Evolutionary conservation across 2,888 invertebrate genomes (phyloP).

Genomic region (Lepetodrilus schrolli): DNA sequence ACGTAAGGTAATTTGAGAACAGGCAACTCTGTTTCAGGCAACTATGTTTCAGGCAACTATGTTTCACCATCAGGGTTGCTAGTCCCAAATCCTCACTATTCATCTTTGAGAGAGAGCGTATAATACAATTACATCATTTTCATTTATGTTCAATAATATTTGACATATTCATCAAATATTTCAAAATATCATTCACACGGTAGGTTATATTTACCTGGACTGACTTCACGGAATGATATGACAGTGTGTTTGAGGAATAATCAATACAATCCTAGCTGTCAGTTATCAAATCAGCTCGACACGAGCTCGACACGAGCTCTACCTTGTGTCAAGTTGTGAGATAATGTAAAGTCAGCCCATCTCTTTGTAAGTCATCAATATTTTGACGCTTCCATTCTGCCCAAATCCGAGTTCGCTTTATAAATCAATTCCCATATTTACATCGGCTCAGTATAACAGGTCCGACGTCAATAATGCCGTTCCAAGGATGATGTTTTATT

Average conservation of each 20-base stretch:
- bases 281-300: neutral
- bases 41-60: no score
- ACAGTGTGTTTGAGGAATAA: no score
- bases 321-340: neutral
- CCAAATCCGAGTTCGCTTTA: neutral
- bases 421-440: conserved; percentile 14
- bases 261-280: no score
- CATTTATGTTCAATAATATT: neutral
- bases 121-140: no score
- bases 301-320: neutral
- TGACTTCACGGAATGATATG: no score
- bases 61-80: no score
- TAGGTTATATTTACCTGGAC: no score
- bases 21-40: no score
- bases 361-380: conserved; percentile 4
- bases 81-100: no score
- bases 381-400: neutral
- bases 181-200: no score
- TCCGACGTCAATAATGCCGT: neutral
- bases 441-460: neutral
- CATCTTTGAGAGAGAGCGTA: no score
- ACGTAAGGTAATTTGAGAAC: no score
- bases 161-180: neutral
- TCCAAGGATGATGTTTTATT: neutral
- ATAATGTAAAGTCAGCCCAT: neutral